phyloP scores from a whole-genome alignment of 2,888 invertebrate species.

The Agrotis clavis region DNA sequence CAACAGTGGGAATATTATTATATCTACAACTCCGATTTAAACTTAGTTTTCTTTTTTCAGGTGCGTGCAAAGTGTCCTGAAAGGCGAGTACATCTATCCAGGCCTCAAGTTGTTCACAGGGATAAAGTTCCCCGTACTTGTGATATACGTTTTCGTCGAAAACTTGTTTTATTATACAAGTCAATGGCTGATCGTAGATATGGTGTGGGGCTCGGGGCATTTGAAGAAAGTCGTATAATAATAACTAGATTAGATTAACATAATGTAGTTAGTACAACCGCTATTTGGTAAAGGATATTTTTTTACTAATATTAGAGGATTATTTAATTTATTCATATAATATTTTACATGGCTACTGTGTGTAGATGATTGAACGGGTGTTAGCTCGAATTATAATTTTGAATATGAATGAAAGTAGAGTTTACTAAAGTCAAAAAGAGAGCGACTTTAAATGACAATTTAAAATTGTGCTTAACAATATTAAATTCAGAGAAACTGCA shows the following conservation, averaged over 20 bases:
- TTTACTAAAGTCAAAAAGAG: slow-evolving; percentile 6
- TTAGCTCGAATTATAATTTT: not conserved
- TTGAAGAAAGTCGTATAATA: slow-evolving; percentile 59
- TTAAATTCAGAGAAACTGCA: not conserved
- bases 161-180: slow-evolving; percentile 80
- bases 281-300: slow-evolving; percentile 44
- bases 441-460: no score
- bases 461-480: not conserved
- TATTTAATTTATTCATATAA: slow-evolving; percentile 43
- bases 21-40: no score
- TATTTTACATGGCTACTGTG: not conserved
- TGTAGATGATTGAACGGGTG: slow-evolving; percentile 17
- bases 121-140: slow-evolving; percentile 69
- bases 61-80: slow-evolving; percentile 72
- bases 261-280: slow-evolving; percentile 1
- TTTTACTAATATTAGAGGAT: slow-evolving; percentile 29
- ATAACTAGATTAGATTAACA: not conserved
- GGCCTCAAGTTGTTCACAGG: slow-evolving; percentile 72
- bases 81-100: slow-evolving; percentile 81
- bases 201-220: slow-evolving; percentile 75
- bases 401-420: slow-evolving; percentile 6
- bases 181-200: slow-evolving; percentile 81
- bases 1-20: no score
- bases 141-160: slow-evolving; percentile 74
- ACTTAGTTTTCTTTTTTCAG: slow-evolving; percentile 65